phyloP scores from a whole-genome alignment of 2,888 invertebrate species.

The Cantharis rufa region DNA sequence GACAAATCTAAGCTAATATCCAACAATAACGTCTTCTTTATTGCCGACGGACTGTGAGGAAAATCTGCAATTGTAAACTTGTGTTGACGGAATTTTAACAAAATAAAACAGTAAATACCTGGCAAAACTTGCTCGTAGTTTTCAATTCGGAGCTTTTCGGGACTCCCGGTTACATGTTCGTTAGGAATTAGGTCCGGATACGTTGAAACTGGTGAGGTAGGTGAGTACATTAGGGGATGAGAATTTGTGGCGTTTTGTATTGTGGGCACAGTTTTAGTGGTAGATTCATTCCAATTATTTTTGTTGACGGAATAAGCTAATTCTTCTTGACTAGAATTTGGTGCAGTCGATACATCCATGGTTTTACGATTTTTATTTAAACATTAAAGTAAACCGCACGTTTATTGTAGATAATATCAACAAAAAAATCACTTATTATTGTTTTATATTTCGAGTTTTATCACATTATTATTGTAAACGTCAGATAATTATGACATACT shows the following conservation, averaged over 20 bases:
- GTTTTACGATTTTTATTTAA: conserved; percentile 29
- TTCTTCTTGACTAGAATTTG: conserved; percentile 37
- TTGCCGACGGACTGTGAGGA: conserved; percentile 64
- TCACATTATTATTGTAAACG: conserved; percentile 5
- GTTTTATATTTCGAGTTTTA: not conserved
- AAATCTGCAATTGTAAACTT: conserved; percentile 47
- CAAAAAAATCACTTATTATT: not conserved
- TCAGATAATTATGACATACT: not conserved
- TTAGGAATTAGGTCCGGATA: conserved; percentile 54
- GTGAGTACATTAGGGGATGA: conserved; percentile 54
- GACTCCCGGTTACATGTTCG: conserved; percentile 48
- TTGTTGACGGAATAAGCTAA: conserved; percentile 30
- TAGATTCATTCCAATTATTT: conserved; percentile 33
- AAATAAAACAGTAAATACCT: conserved; percentile 32
- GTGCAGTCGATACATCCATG: conserved; percentile 45
- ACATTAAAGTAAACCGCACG: not conserved
- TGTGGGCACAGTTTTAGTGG: conserved; percentile 33
- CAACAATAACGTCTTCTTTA: conserved; percentile 59
- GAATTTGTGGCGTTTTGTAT: conserved; percentile 52
- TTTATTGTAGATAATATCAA: not conserved
- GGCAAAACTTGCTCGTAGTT: conserved; percentile 48
- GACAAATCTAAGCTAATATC: conserved; percentile 63
- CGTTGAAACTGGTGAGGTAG: conserved; percentile 48
- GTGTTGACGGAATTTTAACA: not conserved
- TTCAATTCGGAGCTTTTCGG: conserved; percentile 41